phyloP scores from a whole-genome alignment of 2,888 invertebrate species.

The Sphaerophoria taeniata region DNA sequence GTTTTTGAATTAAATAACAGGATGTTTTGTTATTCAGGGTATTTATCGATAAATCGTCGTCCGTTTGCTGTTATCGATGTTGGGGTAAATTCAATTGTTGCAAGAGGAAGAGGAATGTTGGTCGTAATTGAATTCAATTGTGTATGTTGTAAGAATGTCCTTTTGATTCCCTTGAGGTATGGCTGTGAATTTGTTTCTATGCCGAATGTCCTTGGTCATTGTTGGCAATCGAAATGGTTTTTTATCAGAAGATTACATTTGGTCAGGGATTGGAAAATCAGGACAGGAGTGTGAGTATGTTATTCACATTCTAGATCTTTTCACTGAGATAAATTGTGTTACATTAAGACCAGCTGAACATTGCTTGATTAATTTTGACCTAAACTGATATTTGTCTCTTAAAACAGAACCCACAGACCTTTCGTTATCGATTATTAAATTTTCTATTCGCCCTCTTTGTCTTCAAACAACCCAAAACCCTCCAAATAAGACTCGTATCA shows the following conservation, averaged over 20 bases:
- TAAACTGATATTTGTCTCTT: no score
- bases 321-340: no score
- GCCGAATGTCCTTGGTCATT: background rate
- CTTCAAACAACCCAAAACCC: background rate
- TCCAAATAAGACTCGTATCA: background rate
- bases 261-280: background rate
- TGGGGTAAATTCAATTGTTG: slow-evolving; percentile 20
- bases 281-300: background rate
- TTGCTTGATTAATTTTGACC: no score
- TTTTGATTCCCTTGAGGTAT: background rate
- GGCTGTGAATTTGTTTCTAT: background rate
- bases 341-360: no score
- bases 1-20: slow-evolving; percentile 55
- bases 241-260: background rate
- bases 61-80: slow-evolving; percentile 1
- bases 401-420: no score
- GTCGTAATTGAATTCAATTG: slow-evolving; percentile 1
- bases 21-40: slow-evolving; percentile 41
- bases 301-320: background rate
- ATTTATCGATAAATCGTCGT: slow-evolving; percentile 1
- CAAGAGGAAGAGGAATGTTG: background rate
- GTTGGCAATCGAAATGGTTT: background rate
- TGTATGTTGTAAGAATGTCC: background rate
- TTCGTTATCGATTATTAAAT: no score
- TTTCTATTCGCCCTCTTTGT: no score